Base-by-base conservation (phyloP, 2,888 invertebrate species). In the Cyrtodaria siliqua region DNA sequence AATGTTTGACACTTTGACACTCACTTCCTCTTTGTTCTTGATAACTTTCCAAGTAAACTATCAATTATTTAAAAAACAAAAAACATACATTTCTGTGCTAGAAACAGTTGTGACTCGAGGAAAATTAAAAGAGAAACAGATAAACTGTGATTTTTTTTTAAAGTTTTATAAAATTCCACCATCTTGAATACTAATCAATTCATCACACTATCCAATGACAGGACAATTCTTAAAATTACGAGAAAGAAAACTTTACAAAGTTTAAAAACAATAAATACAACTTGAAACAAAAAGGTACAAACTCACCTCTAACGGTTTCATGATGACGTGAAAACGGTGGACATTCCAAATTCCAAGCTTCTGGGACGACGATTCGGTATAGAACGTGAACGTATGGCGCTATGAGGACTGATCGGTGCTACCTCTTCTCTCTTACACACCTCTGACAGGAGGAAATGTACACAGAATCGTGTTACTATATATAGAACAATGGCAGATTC, bases 301-400 rank as follows among this genome's bases (percentile, higher is more conserved):
- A 27, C 74, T 60, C 49, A 79, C 79, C 75, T 79, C 79, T 55
- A 79, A 47, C 8, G 79, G 79, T 74, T 79, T 79, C 79, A 79
- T 79, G 40, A 50, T 60, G 70, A 67, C 67, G 55, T 66, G 24
- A 40, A 42, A 20, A 50, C 20, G 47, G 68, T 57, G 33, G 33
- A 33, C 33, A 33, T 33, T 33, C 33, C 33, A 33, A 74, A 79
- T 75, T 79, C 79, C 79, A 44, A 26, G 49, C 29, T 49, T 53
- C 55, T 33, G 66, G 44, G 70, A 67, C 67, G 66, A 44, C 33
- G 49, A 29, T 68, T 61, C 56, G 52, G 33, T 44, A 62, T 66
- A 44, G 55, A 55, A 20, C 20, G 50, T 50, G 66, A 53, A 66
- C 64, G 66, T 56, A 44, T 33, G 55, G 40, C 2, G 38, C 62